A percentile compares a stretch with the other conserved stretches of the same genome.
Evolutionary conservation across 1,140 invertebrate species (phyloP).

Genomic region (Polypedilum pembai): DNA sequence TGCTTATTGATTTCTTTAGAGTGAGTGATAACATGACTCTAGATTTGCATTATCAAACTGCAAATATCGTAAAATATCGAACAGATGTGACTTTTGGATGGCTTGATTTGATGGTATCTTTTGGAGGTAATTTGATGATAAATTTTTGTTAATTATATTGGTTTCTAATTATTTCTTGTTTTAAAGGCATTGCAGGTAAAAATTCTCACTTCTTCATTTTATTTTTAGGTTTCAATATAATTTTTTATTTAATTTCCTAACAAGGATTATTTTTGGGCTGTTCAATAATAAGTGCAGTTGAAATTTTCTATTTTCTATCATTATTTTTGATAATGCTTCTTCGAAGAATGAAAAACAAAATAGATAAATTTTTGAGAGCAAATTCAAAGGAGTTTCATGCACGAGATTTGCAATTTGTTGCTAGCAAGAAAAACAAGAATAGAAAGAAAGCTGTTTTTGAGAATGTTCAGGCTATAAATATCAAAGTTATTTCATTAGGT

Average conservation of each 20-base stretch:
- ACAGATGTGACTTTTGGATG: conserved; percentile 44
- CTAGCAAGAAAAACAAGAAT: not conserved
- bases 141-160: too few species aligned
- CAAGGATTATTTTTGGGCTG: conserved; percentile 50
- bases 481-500: not conserved
- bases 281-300: conserved; percentile 52
- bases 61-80: conserved; percentile 39
- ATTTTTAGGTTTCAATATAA: too few species aligned
- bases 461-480: not conserved
- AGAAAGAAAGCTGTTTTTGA: not conserved
- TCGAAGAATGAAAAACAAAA: not conserved
- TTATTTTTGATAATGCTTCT: not conserved
- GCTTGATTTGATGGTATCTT: conserved; percentile 47
- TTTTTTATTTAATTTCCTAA: too few species aligned
- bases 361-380: not conserved
- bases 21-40: not conserved
- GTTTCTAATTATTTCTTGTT: too few species aligned
- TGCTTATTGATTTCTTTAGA: not conserved
- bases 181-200: conserved; percentile 49
- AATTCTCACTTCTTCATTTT: too few species aligned
- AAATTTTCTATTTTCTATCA: conserved; percentile 49
- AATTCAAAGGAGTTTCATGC: not conserved
- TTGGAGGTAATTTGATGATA: too few species aligned
- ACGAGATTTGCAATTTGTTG: not conserved
- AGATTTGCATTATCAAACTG: conserved; percentile 29